Evolutionary conservation across 2,113 vertebrate species (phyloP).

Genomic region (Capreolus pygargus): DNA sequence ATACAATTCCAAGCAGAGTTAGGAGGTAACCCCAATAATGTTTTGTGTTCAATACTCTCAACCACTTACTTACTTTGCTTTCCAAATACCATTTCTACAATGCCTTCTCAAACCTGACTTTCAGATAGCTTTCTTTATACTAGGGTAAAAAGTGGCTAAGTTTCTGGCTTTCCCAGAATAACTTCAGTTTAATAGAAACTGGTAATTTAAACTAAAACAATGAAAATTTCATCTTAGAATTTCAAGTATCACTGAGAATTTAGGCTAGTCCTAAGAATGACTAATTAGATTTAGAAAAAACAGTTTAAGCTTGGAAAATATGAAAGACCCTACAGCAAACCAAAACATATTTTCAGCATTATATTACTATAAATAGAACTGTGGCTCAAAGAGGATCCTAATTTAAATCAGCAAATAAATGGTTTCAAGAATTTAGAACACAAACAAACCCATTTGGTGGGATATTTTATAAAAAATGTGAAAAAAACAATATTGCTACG

Average conservation of each 20-base stretch:
- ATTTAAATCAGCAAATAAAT: conserved; percentile 35
- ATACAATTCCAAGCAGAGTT: not conserved
- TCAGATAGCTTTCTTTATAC: not conserved
- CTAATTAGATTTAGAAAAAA: conserved; percentile 36
- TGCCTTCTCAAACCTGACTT: not conserved
- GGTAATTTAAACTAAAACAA: conserved; percentile 12
- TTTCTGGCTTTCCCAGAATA: not conserved
- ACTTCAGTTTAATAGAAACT: not conserved
- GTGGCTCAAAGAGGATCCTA: not conserved
- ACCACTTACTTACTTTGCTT: not conserved
- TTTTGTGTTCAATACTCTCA: not conserved
- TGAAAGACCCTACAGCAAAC: not conserved
- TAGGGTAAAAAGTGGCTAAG: not conserved
- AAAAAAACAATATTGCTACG: not conserved
- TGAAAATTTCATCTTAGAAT: conserved; percentile 29
- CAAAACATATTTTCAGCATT: conserved; percentile 5
- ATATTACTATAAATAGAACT: not conserved
- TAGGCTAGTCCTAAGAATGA: not conserved
- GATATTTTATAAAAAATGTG: not conserved
- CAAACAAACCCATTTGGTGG: not conserved
- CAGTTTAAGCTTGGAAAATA: conserved; percentile 39
- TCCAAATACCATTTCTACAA: not conserved
- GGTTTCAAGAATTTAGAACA: not conserved
- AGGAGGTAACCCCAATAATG: not conserved
- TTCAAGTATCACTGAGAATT: not conserved